Evolutionary conservation across 2,888 invertebrate genomes (phyloP), one percentile per base, ranked within the genome.

Genomic region (Platynereis dumerilii): DNA sequence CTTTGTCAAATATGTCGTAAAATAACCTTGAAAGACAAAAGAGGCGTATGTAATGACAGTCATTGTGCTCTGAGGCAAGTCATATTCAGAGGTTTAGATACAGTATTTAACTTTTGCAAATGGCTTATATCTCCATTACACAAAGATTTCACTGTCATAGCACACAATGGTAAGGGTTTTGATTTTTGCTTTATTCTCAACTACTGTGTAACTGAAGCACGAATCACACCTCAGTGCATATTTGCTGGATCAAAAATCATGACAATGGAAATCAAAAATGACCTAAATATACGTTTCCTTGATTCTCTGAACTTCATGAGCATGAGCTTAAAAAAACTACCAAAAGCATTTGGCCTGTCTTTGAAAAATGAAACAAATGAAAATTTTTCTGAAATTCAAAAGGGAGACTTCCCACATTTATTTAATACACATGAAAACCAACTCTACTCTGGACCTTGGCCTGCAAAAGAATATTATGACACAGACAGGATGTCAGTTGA

Each of bases 161-260:
- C 48, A n/a, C 48, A 48, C 17, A 48, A 48, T 48, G 22, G 22
- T 22, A n/a, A 48, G 17, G 48, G 48, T 5, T 48, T 20, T 48
- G 48, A 48, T 48, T n/a, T n/a, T n/a, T 48, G 22, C 17, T 48
- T 48, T 48, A n/a, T 48, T n/a, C 7, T 48, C 3, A 48, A 48
- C n/a, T 48, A 48, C n/a, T 34, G 34, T 34, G 22, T n/a, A 20
- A 10, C 22, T n/a, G 48, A 48, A n/a, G 20, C n/a, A 22, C 3
- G n/a, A 22, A 48, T 48, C 7, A 48, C 3, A 22, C 48, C 48
- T 22, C 7, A 22, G 7, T 20, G n/a, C 7, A 48, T 48, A 10
- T 48, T 12, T 5, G 22, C 20, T 10, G 48, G 48, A n/a, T 20
- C 48, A 48, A 48, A 48, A 48, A 22, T 48, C 7, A n/a, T 48